phyloP scores from a whole-genome alignment of 2,888 invertebrate genomes.

The Tortricodes alternella region DNA sequence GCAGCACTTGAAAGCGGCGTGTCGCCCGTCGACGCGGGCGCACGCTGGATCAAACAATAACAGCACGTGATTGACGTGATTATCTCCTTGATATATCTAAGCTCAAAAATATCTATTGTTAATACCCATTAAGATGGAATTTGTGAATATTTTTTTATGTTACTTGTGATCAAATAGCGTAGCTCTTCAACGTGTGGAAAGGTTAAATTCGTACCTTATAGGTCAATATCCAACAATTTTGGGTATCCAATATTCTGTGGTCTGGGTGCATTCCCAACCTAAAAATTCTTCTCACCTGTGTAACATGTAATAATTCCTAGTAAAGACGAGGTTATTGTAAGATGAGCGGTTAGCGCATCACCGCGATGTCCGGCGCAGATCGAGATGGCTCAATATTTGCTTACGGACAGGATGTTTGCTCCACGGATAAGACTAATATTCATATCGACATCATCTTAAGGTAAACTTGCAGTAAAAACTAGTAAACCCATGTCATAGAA shows the following conservation, averaged over 20 bases:
- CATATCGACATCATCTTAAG: slow-evolving; percentile 34
- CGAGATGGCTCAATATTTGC: slow-evolving; percentile 70
- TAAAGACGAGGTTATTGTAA: slow-evolving; percentile 37
- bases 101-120: slow-evolving; percentile 1
- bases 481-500: background rate
- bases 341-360: slow-evolving; percentile 65
- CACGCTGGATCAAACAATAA: slow-evolving; percentile 12
- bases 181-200: background rate
- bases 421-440: slow-evolving; percentile 56
- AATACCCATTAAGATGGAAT: background rate
- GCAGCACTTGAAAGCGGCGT: slow-evolving; percentile 50
- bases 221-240: background rate
- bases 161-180: background rate
- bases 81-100: slow-evolving; percentile 23
- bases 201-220: too few relatives aligned
- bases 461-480: slow-evolving; percentile 73
- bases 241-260: background rate
- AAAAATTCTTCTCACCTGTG: background rate
- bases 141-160: background rate
- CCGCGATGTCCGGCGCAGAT: slow-evolving; percentile 59
- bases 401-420: slow-evolving; percentile 74
- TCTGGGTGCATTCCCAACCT: background rate
- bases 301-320: background rate
- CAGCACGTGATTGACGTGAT: slow-evolving; percentile 24
- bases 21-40: too few relatives aligned